Percentiles rank a stretch among this genome's conserved stretches.
Conservation (phyloP, 2,888 invertebrate species). For the Protophormia terraenovae region DNA sequence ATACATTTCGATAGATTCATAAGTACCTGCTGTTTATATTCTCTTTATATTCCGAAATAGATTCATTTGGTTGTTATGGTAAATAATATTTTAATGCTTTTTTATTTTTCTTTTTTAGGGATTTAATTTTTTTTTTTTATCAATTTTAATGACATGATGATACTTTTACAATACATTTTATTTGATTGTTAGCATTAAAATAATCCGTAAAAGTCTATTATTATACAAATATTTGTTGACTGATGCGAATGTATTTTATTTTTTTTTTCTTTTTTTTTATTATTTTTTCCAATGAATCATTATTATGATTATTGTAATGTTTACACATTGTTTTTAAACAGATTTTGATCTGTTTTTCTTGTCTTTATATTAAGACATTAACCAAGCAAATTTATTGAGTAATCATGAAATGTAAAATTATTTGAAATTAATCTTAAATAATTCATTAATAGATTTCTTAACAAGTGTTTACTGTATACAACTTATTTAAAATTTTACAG, state of each 20-base stretch:
- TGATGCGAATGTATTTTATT: background rate
- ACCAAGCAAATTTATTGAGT: background rate
- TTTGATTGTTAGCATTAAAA: conserved; percentile 27
- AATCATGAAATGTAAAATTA: too few species aligned
- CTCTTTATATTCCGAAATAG: too few species aligned
- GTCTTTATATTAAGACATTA: background rate
- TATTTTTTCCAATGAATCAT: background rate
- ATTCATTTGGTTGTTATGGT: conserved; percentile 37
- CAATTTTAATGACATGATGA: conserved; percentile 48
- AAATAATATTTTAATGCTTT: conserved; percentile 45
- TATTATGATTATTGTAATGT: conserved; percentile 13
- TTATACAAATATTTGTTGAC: background rate
- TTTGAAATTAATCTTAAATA: too few species aligned
- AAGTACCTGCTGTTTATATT: background rate
- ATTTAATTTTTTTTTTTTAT: background rate
- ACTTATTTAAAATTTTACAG: too few species aligned
- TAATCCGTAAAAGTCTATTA: conserved; percentile 25
- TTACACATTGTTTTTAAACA: conserved; percentile 22
- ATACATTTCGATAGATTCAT: background rate
- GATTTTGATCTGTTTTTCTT: conserved; percentile 26
- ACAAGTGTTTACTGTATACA: too few species aligned
- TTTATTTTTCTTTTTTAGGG: background rate
- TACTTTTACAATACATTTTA: conserved; percentile 36
- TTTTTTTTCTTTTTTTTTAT: background rate
- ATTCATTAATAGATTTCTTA: background rate